Evolutionary conservation across 2,113 vertebrate species (phyloP), one percentile per base, ranked within the genome.

Genomic region (Ceuthmochares aereus): DNA sequence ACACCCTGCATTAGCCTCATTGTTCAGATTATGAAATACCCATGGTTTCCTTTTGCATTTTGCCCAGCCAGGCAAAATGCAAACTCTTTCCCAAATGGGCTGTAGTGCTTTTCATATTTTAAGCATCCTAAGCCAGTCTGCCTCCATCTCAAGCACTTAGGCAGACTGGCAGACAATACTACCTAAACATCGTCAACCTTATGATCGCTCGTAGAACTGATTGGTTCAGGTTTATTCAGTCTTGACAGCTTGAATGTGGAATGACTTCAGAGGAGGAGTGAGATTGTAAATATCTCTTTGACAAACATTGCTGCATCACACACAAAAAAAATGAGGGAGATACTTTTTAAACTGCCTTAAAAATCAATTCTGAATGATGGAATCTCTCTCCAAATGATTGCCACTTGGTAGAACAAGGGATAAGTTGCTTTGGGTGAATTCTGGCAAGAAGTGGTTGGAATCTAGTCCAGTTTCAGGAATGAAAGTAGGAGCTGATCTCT

Each of bases 291-390:
- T 96, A 93, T 93, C 84, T 90, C 67, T 92, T 70, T 92, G 81
- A 96, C 74, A 96, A 93, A 95, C 87, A 91, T 58, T 93, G 95
- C 93, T 96, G 96, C 92, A 96, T 97, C 83, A 94, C 92, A 88
- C 84, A 74, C 93, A 89, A 30, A 58, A 76, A 78, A 76, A 70
- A 45, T 29, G 8, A 74, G 95, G 91, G 96, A 95, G 89, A 96
- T 79, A 83, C 87, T 84, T 95, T 95, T 47, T 60, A 97, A 96
- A 96, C 87, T 97, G 96, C 95, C 93, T 96, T 97, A 96, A 95
- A 95, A 96, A 92, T 77, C 67, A 87, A 96, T 95, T 93, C 42
- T 0, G 63, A 95, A 94, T 95, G 87, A 93, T 47, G 72, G 75
- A 70, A 87, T 93, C 93, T 97, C 94, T 88, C 94, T 94, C 87